Conservation (phyloP, 2,888 invertebrate genomes). For the Lepidochrysops patricia region DNA sequence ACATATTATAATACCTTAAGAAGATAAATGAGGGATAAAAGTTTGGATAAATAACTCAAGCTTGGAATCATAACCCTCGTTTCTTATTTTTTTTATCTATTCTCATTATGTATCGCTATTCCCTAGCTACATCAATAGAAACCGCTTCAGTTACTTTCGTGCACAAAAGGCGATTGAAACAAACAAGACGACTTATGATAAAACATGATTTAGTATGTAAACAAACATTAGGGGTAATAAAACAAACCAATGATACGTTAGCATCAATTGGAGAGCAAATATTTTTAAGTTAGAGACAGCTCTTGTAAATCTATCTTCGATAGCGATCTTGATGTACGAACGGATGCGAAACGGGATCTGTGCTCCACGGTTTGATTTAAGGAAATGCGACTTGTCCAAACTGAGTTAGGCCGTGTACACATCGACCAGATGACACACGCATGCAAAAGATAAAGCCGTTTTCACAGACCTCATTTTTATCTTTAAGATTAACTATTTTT, state of each 20-base stretch:
- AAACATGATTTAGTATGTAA: conserved; percentile 5
- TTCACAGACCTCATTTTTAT: no score
- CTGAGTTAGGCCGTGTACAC: conserved; percentile 28
- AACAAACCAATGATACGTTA: conserved; percentile 57
- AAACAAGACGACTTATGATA: neutral
- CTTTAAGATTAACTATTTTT: no score
- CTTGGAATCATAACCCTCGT: no score
- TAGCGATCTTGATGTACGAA: conserved; percentile 73
- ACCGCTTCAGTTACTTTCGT: neutral
- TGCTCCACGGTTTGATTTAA: conserved; percentile 58
- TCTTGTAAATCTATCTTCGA: conserved; percentile 72
- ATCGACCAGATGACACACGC: neutral
- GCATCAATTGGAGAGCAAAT: conserved; percentile 48
- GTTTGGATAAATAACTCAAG: no score
- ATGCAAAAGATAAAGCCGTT: neutral
- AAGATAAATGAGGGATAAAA: no score
- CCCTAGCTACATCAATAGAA: neutral
- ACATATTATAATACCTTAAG: no score
- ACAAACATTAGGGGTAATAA: conserved; percentile 25
- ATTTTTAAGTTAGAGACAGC: conserved; percentile 52
- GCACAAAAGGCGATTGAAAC: neutral
- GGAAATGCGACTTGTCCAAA: conserved; percentile 43
- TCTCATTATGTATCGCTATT: neutral
- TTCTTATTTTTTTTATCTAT: neutral
- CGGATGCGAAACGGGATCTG: conserved; percentile 70